phyloP scores from a whole-genome alignment of 2,113 vertebrate genomes.

The Dasyornis broadbenti region DNA sequence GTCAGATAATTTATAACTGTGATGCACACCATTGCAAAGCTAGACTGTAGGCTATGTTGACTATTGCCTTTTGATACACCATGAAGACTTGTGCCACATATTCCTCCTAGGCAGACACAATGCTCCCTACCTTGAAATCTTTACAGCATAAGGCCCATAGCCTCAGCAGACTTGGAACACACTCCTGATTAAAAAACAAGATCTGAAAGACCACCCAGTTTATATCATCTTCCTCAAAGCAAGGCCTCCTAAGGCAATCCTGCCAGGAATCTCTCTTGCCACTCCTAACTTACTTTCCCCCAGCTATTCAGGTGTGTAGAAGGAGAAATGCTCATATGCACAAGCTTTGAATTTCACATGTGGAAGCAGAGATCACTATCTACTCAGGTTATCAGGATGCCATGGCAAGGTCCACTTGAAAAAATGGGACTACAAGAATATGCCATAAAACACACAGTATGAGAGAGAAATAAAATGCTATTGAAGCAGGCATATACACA shows the following conservation, averaged over 20 bases:
- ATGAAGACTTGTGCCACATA: accelerated
- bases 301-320: neutral
- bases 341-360: neutral
- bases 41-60: neutral
- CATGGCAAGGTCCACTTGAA: neutral
- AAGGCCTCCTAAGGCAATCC: neutral
- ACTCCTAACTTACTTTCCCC: neutral
- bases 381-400: neutral
- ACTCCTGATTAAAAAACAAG: neutral
- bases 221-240: neutral
- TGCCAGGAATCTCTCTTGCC: neutral
- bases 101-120: neutral
- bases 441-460: neutral
- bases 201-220: neutral
- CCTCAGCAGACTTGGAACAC: neutral
- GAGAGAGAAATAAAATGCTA: neutral
- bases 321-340: neutral
- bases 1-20: neutral
- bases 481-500: neutral
- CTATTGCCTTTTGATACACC: neutral
- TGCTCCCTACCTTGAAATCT: neutral
- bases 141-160: neutral
- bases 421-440: neutral
- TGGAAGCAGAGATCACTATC: neutral
- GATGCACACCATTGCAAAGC: neutral